phyloP scores from a whole-genome alignment of 2,888 invertebrate genomes.

The Oscheius myriophilus region DNA sequence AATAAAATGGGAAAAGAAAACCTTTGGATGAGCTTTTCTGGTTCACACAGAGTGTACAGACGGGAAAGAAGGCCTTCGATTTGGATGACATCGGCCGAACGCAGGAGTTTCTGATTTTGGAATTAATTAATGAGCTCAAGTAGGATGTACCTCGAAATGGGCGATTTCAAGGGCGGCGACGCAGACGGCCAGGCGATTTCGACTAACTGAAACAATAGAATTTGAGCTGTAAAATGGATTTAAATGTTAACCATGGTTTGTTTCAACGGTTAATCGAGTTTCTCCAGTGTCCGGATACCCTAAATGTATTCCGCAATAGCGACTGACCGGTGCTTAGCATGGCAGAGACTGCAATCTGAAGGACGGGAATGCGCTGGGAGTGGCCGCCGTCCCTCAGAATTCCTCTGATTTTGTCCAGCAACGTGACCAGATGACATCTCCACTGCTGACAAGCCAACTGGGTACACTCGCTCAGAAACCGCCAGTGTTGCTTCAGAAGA shows the following conservation, averaged over 20 bases:
- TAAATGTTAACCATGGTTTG: too few species aligned
- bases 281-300: too few species aligned
- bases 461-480: conserved; percentile 24
- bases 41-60: conserved; percentile 18
- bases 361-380: conserved; percentile 20
- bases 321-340: conserved; percentile 39
- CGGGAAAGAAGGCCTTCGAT: conserved; percentile 34
- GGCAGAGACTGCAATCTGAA: conserved; percentile 35
- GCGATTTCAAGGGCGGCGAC: conserved; percentile 54
- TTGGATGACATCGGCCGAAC: conserved; percentile 27
- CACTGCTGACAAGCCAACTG: conserved; percentile 42
- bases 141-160: conserved; percentile 45
- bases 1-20: neutral
- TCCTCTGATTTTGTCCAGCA: conserved; percentile 71
- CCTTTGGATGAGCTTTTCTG: conserved; percentile 28
- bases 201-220: conserved; percentile 26
- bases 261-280: too few species aligned
- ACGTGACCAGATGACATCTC: conserved; percentile 35
- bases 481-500: conserved; percentile 33
- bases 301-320: neutral
- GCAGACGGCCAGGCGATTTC: conserved; percentile 37
- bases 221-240: neutral
- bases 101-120: conserved; percentile 23
- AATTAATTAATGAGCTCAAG: neutral
- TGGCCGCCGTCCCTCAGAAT: conserved; percentile 60